Evolutionary conservation across 2,888 invertebrate species (phyloP).

Genomic region (Euclidia mi): DNA sequence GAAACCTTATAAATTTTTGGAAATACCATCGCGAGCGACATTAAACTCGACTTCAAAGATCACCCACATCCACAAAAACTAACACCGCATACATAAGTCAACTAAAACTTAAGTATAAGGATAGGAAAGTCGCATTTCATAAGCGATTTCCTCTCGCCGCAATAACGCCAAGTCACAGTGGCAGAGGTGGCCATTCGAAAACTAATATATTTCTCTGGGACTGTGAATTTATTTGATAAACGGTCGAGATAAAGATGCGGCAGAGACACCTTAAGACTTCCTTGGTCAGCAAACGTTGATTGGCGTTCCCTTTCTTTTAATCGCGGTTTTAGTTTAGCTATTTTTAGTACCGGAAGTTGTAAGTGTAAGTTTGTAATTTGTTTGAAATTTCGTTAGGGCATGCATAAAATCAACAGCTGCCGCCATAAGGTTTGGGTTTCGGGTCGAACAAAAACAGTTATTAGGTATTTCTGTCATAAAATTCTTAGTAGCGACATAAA

Average conservation of each 20-base stretch:
- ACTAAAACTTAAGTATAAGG: slow-evolving; percentile 48
- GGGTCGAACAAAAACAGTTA: too few relatives aligned
- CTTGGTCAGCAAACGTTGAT: slow-evolving; percentile 67
- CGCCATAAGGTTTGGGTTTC: too few relatives aligned
- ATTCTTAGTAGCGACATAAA: too few relatives aligned
- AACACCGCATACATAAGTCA: slow-evolving; percentile 37
- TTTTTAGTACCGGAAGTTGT: background rate
- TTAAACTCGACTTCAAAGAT: slow-evolving; percentile 11
- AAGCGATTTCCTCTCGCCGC: slow-evolving; percentile 65
- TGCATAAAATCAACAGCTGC: too few relatives aligned
- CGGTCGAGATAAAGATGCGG: slow-evolving; percentile 79
- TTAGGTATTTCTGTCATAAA: too few relatives aligned
- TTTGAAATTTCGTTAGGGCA: too few relatives aligned
- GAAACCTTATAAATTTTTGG: slow-evolving; percentile 4
- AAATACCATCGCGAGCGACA: slow-evolving; percentile 14
- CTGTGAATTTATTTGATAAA: slow-evolving; percentile 87
- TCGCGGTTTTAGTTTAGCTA: slow-evolving; percentile 3
- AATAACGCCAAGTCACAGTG: slow-evolving; percentile 77
- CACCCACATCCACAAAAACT: slow-evolving; percentile 12
- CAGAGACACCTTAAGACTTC: slow-evolving; percentile 63
- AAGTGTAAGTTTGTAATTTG: too few relatives aligned
- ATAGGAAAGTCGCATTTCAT: slow-evolving; percentile 69
- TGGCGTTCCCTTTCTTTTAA: slow-evolving; percentile 41
- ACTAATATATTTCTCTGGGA: slow-evolving; percentile 84
- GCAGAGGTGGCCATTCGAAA: slow-evolving; percentile 81